Evolutionary conservation across 2,888 invertebrate species (phyloP), one percentile per base, ranked within the genome.

Genomic region (Phyllotreta cruciferae): DNA sequence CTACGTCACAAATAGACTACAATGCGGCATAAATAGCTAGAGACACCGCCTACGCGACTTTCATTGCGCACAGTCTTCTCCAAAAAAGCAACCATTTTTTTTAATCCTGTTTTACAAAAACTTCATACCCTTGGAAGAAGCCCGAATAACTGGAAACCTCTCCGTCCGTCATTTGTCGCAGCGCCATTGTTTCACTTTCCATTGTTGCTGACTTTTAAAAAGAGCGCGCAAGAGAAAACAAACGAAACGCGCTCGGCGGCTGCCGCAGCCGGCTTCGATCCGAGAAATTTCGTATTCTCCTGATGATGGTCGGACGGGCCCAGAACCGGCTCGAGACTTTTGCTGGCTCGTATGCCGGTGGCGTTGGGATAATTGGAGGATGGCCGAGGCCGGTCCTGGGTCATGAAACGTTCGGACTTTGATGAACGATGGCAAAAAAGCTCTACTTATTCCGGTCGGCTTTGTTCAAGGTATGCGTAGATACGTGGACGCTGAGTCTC

Each of bases 361-460:
- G n/a, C n/a, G n/a, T n/a, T n/a, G 37, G 38, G 56, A 53, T 56
- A 57, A 56, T 63, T 1, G 24, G 24, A 64, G 9, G 11, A 42
- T 41, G 34, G 70, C 66, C 68, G 54, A 4, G 24, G 2, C 24
- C 24, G 24, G 24, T 24, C 24, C 24, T 24, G 24, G 24, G 4
- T 24, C 2, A 24, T 24, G 36, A 3, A 7, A 65, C 38, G 38
- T 41, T 41, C 50, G 70, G 24, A 69, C 70, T 54, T 64, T 70
- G 70, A 70, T 69, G 66, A 66, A 70, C 69, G 69, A 66, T 66
- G 37, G 38, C 35, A 41, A 64, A 66, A 60, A 66, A 63, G 60
- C 60, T 24, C 60, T 36, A 58, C 50, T 58, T 58, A 58, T 58
- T 58, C 58, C 50, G 58, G 41, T 42, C 50, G 58, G 58, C 42